Base-by-base conservation (phyloP, 2,888 invertebrate species). In the Diabrotica balteata region DNA sequence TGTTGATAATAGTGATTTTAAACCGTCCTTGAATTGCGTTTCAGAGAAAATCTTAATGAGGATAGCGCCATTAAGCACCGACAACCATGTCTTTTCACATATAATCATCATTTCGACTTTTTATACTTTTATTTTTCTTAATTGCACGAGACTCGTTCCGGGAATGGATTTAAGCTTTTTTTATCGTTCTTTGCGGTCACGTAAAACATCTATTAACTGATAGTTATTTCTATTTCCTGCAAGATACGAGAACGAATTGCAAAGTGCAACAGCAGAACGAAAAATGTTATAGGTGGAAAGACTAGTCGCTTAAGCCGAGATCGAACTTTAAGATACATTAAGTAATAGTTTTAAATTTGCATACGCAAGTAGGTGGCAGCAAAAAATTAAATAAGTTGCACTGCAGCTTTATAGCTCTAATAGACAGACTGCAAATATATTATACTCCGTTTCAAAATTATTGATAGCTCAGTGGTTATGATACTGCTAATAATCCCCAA, bases 61-160 rank as follows among this genome's bases (percentile, higher is more conserved):
- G 9, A 46, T 9, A 8, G 46, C 46, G 46, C 46, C 46, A 46
- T 46, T 46, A 46, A 46, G 46, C 46, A 8, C 8, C 46, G 46
- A 9, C 46, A 46, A 46, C 46, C 9, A 46, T 46, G 46, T 46
- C 46, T 9, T 46, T 46, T 46, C 46, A 46, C 46, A 46, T 32
- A 42, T 53, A 53, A 53, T 53, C 53, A 7, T 46, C 46, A 32
- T 53, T 32, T 9, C 7, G 53, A 6, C 42, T 53, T 22, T 53
- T 8, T 17, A 17, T 32, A 8, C 46, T 46, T 46, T 9, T 53
- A 8, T 53, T 32, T 22, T 10, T 53, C 53, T 53, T 53, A 53
- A 53, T 53, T 53, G 53, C 53, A 53, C 53, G 22, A 53, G 11
- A 53, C 32, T 32, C 22, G 46, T 53, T 42, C 11, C 53, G 22